phyloP scores from a whole-genome alignment of 1,140 invertebrate genomes.

The Lepidotrigona ventralis region DNA sequence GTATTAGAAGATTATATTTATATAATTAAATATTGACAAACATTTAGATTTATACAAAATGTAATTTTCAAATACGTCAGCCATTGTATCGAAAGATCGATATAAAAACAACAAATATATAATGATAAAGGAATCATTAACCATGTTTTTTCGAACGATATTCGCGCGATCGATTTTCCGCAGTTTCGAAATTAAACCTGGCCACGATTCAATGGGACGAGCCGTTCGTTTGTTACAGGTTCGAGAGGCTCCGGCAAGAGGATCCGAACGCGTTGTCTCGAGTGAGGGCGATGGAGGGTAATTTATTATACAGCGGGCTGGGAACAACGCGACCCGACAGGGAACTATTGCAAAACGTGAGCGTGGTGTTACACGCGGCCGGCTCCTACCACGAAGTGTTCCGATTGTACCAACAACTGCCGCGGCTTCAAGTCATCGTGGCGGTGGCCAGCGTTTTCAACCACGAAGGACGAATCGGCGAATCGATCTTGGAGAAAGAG shows the following conservation, averaged over 20 bases:
- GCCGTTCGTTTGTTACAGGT: conserved; percentile 54
- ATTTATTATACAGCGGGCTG: conserved; percentile 66
- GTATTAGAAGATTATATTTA: too few relatives aligned
- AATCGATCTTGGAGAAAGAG: conserved; percentile 49
- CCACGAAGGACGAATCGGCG: conserved; percentile 52
- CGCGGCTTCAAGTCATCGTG: conserved; percentile 54
- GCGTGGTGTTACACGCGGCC: conserved; percentile 65
- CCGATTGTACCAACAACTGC: conserved; percentile 62
- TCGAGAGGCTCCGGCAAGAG: conserved; percentile 66
- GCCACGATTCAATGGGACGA: neutral
- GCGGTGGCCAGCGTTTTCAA: conserved; percentile 54
- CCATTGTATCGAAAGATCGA: too few relatives aligned
- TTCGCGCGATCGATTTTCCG: too few relatives aligned
- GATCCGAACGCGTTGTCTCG: conserved; percentile 62
- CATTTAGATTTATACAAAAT: too few relatives aligned
- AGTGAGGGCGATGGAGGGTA: conserved; percentile 67
- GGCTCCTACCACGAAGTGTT: conserved; percentile 62
- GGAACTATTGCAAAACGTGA: conserved; percentile 57
- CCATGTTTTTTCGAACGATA: too few relatives aligned
- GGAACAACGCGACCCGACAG: conserved; percentile 49
- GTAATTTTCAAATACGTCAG: too few relatives aligned
- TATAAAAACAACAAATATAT: too few relatives aligned
- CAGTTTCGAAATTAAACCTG: neutral
- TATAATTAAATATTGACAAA: too few relatives aligned
- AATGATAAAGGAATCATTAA: too few relatives aligned